Evolutionary conservation across 2,113 vertebrate species (phyloP).

Genomic region (Corythoichthys intestinalis): DNA sequence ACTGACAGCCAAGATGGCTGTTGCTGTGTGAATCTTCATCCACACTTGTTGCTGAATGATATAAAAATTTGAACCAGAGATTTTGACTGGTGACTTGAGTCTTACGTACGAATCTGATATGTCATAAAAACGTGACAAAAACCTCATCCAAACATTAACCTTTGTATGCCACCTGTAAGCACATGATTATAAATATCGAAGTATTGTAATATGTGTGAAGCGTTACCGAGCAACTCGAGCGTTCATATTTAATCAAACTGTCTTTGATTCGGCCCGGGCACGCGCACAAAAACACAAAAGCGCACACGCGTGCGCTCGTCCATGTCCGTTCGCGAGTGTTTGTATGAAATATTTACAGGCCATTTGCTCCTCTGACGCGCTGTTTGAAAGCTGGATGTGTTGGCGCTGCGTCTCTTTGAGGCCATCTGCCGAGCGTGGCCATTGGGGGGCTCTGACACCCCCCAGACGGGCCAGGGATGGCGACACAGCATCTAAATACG

Average conservation of each 20-base stretch:
- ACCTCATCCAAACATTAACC: too few species aligned
- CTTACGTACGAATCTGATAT: too few species aligned
- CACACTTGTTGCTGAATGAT: too few species aligned
- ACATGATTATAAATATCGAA: conserved; percentile 23
- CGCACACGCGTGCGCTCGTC: conserved; percentile 30
- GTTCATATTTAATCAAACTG: conserved; percentile 59
- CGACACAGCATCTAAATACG: too few species aligned
- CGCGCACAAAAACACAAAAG: conserved; percentile 19
- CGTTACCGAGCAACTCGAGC: conserved; percentile 68
- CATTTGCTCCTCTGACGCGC: conserved; percentile 71
- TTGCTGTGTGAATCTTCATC: too few species aligned
- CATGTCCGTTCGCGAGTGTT: conserved; percentile 53
- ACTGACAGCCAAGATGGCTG: conserved; percentile 6
- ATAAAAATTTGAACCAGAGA: too few species aligned
- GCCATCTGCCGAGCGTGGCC: conserved; percentile 70
- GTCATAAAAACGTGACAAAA: too few species aligned
- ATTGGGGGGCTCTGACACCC: conserved; percentile 41
- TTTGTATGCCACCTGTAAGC: too few species aligned
- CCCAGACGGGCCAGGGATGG: too few species aligned
- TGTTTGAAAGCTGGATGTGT: conserved; percentile 66
- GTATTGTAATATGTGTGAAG: conserved; percentile 36
- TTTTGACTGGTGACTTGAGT: too few species aligned
- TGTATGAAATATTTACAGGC: conserved; percentile 74
- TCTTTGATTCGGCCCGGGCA: conserved; percentile 55
- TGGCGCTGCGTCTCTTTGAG: conserved; percentile 72